Percentiles rank a stretch among this genome's conserved stretches.
Evolutionary conservation across 2,888 invertebrate genomes (phyloP).

Genomic region (Drosophila paranaensis): DNA sequence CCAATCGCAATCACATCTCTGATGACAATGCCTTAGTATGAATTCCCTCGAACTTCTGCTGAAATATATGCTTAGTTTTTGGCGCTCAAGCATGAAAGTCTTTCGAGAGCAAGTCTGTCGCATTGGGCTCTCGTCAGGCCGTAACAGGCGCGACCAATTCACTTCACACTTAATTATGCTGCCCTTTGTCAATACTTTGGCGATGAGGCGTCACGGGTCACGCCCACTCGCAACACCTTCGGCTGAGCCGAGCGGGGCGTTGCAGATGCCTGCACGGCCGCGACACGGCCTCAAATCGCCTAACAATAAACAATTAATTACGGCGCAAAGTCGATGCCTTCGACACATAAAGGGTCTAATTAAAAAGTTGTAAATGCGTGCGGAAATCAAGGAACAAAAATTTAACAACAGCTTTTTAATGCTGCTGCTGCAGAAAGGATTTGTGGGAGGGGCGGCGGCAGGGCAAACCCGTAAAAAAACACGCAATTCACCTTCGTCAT

Average conservation of each 20-base stretch:
- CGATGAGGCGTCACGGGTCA: slow-evolving; percentile 8
- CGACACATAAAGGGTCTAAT: slow-evolving; percentile 61
- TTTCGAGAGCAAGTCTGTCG: not conserved
- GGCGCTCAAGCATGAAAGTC: not conserved
- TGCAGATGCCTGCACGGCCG: slow-evolving; percentile 33
- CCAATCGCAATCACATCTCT: not conserved
- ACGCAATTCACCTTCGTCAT: slow-evolving; percentile 82
- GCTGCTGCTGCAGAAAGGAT: slow-evolving; percentile 17
- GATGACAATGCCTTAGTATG: not conserved
- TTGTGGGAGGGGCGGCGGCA: not conserved
- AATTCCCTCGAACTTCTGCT: not conserved
- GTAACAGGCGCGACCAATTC: slow-evolving; percentile 22
- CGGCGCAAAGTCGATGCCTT: slow-evolving; percentile 47
- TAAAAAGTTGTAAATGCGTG: slow-evolving; percentile 68
- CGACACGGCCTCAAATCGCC: slow-evolving; percentile 44
- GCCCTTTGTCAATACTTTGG: not conserved
- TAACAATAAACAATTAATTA: slow-evolving; percentile 79
- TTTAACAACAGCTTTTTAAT: slow-evolving; percentile 27
- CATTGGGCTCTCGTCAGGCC: not conserved
- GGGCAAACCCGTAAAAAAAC: slow-evolving; percentile 59
- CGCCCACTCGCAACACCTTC: slow-evolving; percentile 30
- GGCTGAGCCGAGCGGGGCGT: slow-evolving; percentile 26
- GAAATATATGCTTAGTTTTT: not conserved
- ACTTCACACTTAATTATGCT: slow-evolving; percentile 43
- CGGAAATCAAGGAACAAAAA: slow-evolving; percentile 20